phyloP scores from a whole-genome alignment of 2,888 invertebrate species.

The Abrostola tripartita region DNA sequence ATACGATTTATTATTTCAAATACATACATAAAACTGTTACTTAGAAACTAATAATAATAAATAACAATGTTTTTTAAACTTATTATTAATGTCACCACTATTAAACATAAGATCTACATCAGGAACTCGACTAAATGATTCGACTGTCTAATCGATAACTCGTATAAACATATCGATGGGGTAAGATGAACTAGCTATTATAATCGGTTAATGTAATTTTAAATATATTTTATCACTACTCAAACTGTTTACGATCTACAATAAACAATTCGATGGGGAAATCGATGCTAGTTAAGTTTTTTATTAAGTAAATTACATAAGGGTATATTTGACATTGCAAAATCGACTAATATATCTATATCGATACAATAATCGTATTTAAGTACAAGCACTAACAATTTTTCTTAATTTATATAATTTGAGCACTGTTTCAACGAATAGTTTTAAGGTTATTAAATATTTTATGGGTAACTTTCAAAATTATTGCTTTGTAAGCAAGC shows the following conservation, averaged over 20 bases:
- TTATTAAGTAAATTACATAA: conserved; percentile 40
- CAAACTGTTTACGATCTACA: conserved; percentile 29
- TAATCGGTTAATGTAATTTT: conserved; percentile 18
- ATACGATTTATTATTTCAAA: conserved; percentile 76
- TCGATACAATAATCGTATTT: conserved; percentile 49
- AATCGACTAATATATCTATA: conserved; percentile 56
- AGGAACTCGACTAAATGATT: conserved; percentile 61
- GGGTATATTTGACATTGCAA: conserved; percentile 32
- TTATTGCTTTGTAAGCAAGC: conserved; percentile 36
- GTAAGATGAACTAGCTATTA: conserved; percentile 26
- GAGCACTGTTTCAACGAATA: conserved; percentile 44
- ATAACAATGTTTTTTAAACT: conserved; percentile 52
- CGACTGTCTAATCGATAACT: conserved; percentile 41
- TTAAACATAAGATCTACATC: conserved; percentile 55
- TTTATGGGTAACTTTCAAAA: conserved; percentile 35
- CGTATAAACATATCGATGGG: conserved; percentile 35
- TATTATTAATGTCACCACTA: conserved; percentile 49
- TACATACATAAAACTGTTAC: conserved; percentile 63
- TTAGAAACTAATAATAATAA: conserved; percentile 56
- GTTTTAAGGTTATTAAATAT: conserved; percentile 36
- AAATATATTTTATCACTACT: conserved; percentile 16
- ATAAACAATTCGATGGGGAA: conserved; percentile 39
- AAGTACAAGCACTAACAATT: conserved; percentile 52
- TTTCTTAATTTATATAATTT: conserved; percentile 43
- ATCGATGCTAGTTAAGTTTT: conserved; percentile 27